Base-by-base conservation (phyloP, 2,113 vertebrate species). In the Dromaius novaehollandiae region DNA sequence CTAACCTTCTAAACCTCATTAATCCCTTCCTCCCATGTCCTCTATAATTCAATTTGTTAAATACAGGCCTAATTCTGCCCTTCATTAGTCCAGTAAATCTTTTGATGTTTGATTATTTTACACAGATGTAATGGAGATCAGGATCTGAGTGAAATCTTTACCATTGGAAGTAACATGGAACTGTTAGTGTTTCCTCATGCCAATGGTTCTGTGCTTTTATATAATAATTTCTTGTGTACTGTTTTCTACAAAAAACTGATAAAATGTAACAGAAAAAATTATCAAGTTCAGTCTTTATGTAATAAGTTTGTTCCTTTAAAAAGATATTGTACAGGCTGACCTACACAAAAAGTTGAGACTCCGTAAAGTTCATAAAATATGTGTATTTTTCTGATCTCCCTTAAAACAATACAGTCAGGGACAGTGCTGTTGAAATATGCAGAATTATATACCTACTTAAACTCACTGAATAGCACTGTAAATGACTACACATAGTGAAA, bases 1-100 rank as follows among this genome's bases (percentile, higher is more conserved):
- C 44, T 85, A 80, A 89, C 24, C 22, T 87, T 94, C 92, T 73
- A 87, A 92, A 89, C 26, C 48, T 66, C 69, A 75, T 94, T 88
- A 92, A 82, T 84, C 64, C 56, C 71, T 81, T 82, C 53, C 48
- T 73, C 15, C 5, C 30, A 20, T 73, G 34, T 58, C 48, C 58
- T 77, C 25, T 73, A 7, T 51, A 89, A 91, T 44, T 74, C 22
- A 89, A 1, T 85, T 90, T 93, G 22, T 55, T 82, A 79, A 93
- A 85, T 32, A 12, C 13, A 89, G 24, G 30, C 13, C 13, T 81
- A 48, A 61, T 70, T 90, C 77, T 86, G 46, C 40, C 69, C 36
- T 84, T 84, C 38, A 34, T 81, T 92, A 84, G 12, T 25, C 22
- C n/a, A 44, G 46, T 36, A 56, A 55, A 79, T 51, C 18, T 68